These are phyloP conservation scores for Drosophila equinoxialis DNA, from an alignment of 1,140 invertebrate genomes.

Conservation along the genomic window DNA sequence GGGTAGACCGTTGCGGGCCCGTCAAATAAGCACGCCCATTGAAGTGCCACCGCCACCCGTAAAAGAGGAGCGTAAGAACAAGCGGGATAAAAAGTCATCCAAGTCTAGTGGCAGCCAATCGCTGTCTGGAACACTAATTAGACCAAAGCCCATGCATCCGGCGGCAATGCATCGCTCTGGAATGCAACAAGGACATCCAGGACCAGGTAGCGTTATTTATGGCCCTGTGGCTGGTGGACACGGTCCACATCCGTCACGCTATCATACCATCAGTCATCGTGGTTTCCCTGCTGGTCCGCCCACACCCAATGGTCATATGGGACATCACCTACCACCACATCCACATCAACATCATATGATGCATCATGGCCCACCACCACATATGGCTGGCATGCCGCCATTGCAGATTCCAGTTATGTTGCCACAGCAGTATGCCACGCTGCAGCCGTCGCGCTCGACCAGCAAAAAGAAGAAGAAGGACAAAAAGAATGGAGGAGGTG, in stretches of 20 bases:
- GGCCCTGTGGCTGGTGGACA: conserved; percentile 56
- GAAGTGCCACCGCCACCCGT: conserved; percentile 89
- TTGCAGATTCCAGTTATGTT: conserved; percentile 76
- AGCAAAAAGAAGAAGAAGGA: conserved; percentile 87
- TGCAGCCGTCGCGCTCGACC: conserved; percentile 75
- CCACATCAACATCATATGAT: conserved; percentile 54
- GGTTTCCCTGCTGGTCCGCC: conserved; percentile 63
- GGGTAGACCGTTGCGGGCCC: conserved; percentile 89
- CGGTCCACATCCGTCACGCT: conserved; percentile 56
- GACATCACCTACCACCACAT: conserved; percentile 44
- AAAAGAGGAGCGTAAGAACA: conserved; percentile 75
- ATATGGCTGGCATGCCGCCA: conserved; percentile 57
- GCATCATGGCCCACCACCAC: conserved; percentile 57
- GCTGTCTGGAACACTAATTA: conserved; percentile 79
- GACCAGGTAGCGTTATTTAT: conserved; percentile 66
- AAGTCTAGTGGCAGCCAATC: conserved; percentile 80
- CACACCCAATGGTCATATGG: conserved; percentile 29
- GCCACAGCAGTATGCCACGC: conserved; percentile 79
- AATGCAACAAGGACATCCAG: conserved; percentile 56
- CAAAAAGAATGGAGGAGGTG: conserved; percentile 83
- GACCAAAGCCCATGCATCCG: conserved; percentile 81
- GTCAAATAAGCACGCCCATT: conserved; percentile 90
- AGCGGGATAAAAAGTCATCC: conserved; percentile 74
- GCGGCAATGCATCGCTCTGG: conserved; percentile 61
- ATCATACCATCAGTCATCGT: conserved; percentile 82